phyloP scores from a whole-genome alignment of 2,113 vertebrate species.

The Nothocercus nigrocapillus region DNA sequence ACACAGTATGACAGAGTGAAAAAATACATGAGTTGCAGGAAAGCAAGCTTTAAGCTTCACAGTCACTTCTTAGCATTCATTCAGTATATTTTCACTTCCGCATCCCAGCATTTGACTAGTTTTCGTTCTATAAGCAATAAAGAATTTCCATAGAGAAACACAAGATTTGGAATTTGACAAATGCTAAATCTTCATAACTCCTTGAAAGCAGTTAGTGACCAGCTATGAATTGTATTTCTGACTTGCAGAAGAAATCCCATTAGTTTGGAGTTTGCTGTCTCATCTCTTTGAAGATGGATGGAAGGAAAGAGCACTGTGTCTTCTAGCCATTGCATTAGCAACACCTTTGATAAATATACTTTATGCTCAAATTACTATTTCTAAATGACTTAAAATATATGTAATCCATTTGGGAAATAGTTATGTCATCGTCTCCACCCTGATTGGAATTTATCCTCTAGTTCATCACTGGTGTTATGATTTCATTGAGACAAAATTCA shows the following conservation, averaged over 20 bases:
- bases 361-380: not conserved
- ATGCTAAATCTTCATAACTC: not conserved
- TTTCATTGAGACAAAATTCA: not conserved
- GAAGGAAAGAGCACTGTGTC: not conserved
- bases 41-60: not conserved
- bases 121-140: not conserved
- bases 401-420: not conserved
- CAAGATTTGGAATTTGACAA: not conserved
- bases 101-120: not conserved
- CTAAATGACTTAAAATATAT: not conserved
- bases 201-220: not conserved
- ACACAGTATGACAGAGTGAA: not conserved
- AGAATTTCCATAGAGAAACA: not conserved
- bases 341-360: not conserved
- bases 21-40: not conserved
- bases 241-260: not conserved
- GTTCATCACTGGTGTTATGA: not conserved
- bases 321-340: not conserved
- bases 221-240: not conserved
- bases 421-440: constrained; percentile 26
- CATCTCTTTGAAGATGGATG: not conserved
- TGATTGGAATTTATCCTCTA: not conserved
- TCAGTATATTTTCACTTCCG: not conserved
- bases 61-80: not conserved
- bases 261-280: not conserved